A percentile compares a stretch with the other conserved stretches of the same genome.
These are phyloP conservation scores for Pachyseris speciosa DNA, from an alignment of 64 coral and sea anemone genomes.

Conservation along the genomic window DNA sequence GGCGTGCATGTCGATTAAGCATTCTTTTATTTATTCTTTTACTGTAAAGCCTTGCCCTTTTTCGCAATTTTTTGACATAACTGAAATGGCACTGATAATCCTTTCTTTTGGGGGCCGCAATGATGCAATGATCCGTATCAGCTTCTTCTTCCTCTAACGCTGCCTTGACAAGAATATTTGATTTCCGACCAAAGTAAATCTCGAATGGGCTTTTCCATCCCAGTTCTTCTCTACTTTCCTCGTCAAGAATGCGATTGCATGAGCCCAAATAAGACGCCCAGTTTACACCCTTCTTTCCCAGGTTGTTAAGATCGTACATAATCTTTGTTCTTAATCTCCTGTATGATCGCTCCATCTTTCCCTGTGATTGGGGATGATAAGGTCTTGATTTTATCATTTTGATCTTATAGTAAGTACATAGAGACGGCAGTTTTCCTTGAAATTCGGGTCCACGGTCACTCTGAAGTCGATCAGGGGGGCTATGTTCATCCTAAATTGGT, in stretches of 20 bases:
- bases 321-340: constrained; percentile 32
- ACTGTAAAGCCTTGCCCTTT: not conserved
- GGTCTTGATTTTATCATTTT: constrained; percentile 43
- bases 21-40: constrained; percentile 13
- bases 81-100: not conserved
- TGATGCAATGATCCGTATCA: not conserved
- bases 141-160: not conserved
- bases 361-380: constrained; percentile 70
- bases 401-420: constrained; percentile 23
- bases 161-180: not conserved
- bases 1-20: not conserved
- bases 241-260: constrained; percentile 45
- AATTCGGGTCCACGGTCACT: constrained; percentile 42
- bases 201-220: constrained; percentile 39
- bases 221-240: constrained; percentile 40
- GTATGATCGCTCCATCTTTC: constrained; percentile 40
- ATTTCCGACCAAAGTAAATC: constrained; percentile 48
- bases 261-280: not conserved
- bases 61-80: constrained; percentile 1
- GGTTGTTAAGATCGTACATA: constrained; percentile 43
- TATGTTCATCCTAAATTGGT: constrained; percentile 31
- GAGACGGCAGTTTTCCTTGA: not conserved
- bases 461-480: constrained; percentile 32
- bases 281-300: constrained; percentile 33
- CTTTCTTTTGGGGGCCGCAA: not conserved